Evolutionary conservation across 2,797 vertebrate species (phyloP), one percentile per base, ranked within the genome.

Genomic region (Macroramphosus scolopax): DNA sequence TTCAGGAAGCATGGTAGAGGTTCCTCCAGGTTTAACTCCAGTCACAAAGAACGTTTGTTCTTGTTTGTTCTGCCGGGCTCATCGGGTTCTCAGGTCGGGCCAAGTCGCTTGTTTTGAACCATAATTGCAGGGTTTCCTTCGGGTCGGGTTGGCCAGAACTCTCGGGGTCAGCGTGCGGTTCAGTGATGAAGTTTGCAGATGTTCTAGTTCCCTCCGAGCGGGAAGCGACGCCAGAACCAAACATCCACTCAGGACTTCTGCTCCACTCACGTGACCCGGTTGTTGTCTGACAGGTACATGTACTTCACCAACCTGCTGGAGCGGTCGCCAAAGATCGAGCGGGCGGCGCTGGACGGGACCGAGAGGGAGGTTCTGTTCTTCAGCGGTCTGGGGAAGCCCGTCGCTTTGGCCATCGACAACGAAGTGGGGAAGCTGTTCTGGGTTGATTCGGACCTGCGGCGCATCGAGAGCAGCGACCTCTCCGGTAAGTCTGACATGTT

Each of bases 301-400:
- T 98, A 98, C 89, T 98, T 98, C 87, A 98, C 95, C 68, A 98
- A 98, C 78, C 89, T 98, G 33, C 91, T 96, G 79, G 96, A 98
- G 40, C 91, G 94, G 11, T 95, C 94, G 1, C 92, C 96, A 0
- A 96, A 94, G 86, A 98, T 98, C 47, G 96, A 98, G 85, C 88
- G 96, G 1, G 94, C 94, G 4, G 94, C 95, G 1, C 62, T 98
- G 83, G 96, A 98, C 54, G 96, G 96, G 9, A 98, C 95, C 0
- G 96, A 98, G 73, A 88, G 96, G 0, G 96, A 98, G 75, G 92
- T 98, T 5, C 88, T 98, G 49, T 98, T 98, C 78, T 96, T 95
- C 80, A 95, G 91, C 15, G 94, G 94, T 2, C 69, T 98, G 63
- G 95, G 94, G 58, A 96, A 95, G 42, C 96, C 96, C 0, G 47